Evolutionary conservation across 2,888 invertebrate genomes (phyloP).

Genomic region (Leptopterna dolabrata): DNA sequence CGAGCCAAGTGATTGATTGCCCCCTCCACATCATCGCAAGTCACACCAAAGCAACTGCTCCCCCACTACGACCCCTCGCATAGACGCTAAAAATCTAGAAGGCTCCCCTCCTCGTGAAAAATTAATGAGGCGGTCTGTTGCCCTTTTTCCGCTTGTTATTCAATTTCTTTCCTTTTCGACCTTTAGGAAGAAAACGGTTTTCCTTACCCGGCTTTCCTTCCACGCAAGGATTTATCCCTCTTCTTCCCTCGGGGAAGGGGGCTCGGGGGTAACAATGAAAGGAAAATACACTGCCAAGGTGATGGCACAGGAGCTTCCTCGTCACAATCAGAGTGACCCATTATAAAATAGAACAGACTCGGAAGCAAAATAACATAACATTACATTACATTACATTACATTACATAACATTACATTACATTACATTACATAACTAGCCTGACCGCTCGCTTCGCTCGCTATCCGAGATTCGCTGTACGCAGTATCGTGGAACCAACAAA

Average conservation of each 20-base stretch:
- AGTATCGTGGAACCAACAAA: too few relatives aligned
- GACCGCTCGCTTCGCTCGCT: too few relatives aligned
- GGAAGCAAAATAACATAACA: too few relatives aligned
- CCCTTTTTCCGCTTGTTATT: slow-evolving; percentile 53
- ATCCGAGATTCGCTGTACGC: too few relatives aligned
- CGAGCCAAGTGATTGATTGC: slow-evolving; percentile 18
- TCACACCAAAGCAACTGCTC: not conserved
- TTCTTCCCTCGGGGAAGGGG: not conserved
- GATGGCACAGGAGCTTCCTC: too few relatives aligned
- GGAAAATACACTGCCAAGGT: too few relatives aligned
- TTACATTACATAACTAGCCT: too few relatives aligned
- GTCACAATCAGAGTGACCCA: too few relatives aligned
- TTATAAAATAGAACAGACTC: too few relatives aligned
- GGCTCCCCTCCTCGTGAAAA: slow-evolving; percentile 33
- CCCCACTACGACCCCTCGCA: not conserved
- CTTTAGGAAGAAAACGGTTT: slow-evolving; percentile 37
- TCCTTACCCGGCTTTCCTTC: not conserved
- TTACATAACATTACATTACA: too few relatives aligned
- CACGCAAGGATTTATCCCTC: not conserved
- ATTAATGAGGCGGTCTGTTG: slow-evolving; percentile 52
- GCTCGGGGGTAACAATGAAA: not conserved
- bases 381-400: too few relatives aligned
- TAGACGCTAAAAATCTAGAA: slow-evolving; percentile 1
- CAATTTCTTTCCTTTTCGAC: slow-evolving; percentile 45
- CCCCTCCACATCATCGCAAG: not conserved